Evolutionary conservation across 2,888 invertebrate species (phyloP).

Genomic region (Drosophila borealis): DNA sequence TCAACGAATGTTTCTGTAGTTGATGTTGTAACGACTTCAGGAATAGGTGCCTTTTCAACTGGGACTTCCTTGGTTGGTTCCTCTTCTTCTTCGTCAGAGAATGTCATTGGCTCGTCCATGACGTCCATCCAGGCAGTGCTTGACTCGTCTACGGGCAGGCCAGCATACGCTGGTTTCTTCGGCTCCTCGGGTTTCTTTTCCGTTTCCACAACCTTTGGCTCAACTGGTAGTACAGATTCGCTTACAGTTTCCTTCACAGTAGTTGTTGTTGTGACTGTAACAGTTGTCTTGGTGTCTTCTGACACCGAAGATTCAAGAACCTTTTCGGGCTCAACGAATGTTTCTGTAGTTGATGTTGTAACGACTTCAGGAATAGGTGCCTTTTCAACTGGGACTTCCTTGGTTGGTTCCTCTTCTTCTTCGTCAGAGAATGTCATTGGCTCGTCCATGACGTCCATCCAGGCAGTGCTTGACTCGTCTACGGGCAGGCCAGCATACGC

Average conservation of each 20-base stretch:
- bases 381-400: background rate
- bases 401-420: background rate
- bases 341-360: background rate
- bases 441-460: background rate
- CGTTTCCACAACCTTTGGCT: constrained; percentile 9
- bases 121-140: constrained; percentile 80
- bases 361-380: background rate
- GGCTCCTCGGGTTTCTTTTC: constrained; percentile 73
- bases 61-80: constrained; percentile 4
- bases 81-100: constrained; percentile 22
- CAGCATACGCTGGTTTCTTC: constrained; percentile 69
- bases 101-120: constrained; percentile 31
- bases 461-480: constrained; percentile 54
- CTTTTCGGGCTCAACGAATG: constrained; percentile 18
- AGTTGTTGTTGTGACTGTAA: constrained; percentile 7
- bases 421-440: no score
- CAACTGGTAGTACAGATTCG: constrained; percentile 3
- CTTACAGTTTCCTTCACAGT: constrained; percentile 18
- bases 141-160: constrained; percentile 68
- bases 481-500: constrained; percentile 49
- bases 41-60: no score
- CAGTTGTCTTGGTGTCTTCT: background rate
- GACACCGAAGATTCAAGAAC: constrained; percentile 40
- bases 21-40: background rate
- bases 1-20: background rate